These are phyloP conservation scores for Nomada goodeniana DNA, from an alignment of 2,888 invertebrate genomes.

Conservation along the genomic window DNA sequence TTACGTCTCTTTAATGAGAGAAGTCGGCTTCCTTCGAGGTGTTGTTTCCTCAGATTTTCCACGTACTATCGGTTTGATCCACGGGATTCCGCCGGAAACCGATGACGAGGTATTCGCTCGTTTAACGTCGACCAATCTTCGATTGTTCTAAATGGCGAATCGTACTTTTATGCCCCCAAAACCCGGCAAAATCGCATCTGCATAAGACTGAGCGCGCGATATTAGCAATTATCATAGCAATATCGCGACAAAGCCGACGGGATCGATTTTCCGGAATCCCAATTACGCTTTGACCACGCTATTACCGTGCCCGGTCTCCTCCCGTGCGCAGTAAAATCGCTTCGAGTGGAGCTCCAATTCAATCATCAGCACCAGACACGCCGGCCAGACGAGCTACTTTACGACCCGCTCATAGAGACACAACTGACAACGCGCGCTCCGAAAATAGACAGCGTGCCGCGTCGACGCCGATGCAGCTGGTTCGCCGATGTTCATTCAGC, in stretches of 20 bases:
- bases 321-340: slow-evolving; percentile 34
- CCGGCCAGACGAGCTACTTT: slow-evolving; percentile 42
- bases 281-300: slow-evolving; percentile 55
- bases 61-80: no score
- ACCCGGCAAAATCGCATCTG: neutral
- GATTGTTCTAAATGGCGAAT: no score
- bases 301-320: slow-evolving; percentile 40
- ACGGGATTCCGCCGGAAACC: no score
- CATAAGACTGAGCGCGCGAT: neutral
- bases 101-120: no score
- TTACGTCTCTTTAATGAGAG: no score
- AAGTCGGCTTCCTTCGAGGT: no score
- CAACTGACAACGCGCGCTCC: slow-evolving; percentile 61
- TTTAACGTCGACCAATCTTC: no score
- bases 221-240: no score
- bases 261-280: slow-evolving; percentile 51
- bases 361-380: slow-evolving; percentile 51
- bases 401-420: slow-evolving; percentile 51
- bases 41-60: no score
- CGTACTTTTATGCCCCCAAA: no score
- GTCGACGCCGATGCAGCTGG: slow-evolving; percentile 31
- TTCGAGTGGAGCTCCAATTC: slow-evolving; percentile 52
- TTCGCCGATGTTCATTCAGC: slow-evolving; percentile 51
- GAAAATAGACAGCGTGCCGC: slow-evolving; percentile 57
- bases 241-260: slow-evolving; percentile 12